Evolutionary conservation across 1,140 invertebrate species (phyloP), one percentile per base, ranked within the genome.

Genomic region (Microplitis mediator): DNA sequence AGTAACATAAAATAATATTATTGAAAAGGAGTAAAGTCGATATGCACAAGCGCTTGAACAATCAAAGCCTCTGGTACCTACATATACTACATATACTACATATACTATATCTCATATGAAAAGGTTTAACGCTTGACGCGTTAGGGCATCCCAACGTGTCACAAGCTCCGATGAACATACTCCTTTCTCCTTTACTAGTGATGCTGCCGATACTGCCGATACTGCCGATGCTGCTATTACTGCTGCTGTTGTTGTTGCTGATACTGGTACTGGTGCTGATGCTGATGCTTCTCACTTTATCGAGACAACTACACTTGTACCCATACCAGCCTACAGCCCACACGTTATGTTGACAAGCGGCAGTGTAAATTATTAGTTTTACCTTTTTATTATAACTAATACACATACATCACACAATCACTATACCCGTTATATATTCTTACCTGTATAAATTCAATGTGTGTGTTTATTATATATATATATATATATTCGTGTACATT

Each of bases 21-120:
- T 16, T 13, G 32, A 60, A 4, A 60, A 65, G 2, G 6, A 60
- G 63, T 34, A 67, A 66, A 67, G 72, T 79, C 76, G 78, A 79
- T 23, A 23, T 78, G 75, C 74, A 78, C 78, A 77, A 76, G 71
- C 81, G 81, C 80, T 80, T 78, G 79, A 79, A 64, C 75, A 77
- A 79, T 85, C 83, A 85, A 85, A 85, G 83, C 79, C 74, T 76
- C 76, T 77, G 75, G 78, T 77, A 76, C 74, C 77, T 70, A 68
- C n/a, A n/a, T n/a, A 78, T 78, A 74, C 74, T 74, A 78, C 82
- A 79, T 79, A 31, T 61, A 62, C 67, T 23, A 23, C n/a, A n/a
- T 23, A 69, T 34, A 32, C 39, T 54, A 16, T 71, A 9, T 74
- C 68, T 39, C 6, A 39, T 8, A 6, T 39, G 39, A 39, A 74